Evolutionary conservation across 2,113 vertebrate species (phyloP).

Genomic region (Eulemur macaco): DNA sequence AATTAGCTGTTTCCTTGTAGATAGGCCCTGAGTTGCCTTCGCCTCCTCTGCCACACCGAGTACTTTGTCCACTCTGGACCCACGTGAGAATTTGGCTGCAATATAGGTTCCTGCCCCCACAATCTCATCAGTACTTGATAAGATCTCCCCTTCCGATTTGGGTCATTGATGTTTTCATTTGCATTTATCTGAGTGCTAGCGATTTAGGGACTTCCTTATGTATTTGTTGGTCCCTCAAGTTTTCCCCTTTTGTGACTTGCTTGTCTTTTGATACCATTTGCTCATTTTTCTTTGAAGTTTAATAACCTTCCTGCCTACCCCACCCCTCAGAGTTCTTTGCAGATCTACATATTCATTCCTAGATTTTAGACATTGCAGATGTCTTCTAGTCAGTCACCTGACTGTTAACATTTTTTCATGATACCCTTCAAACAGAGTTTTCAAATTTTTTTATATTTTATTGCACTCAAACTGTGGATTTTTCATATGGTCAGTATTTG

Average conservation of each 20-base stretch:
- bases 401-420: background rate
- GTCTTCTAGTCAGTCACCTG: background rate
- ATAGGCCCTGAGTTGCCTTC: background rate
- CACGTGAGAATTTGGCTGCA: background rate
- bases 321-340: background rate
- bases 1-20: background rate
- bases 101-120: background rate
- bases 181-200: background rate
- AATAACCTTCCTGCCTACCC: background rate
- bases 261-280: background rate
- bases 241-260: background rate
- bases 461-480: background rate
- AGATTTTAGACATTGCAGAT: background rate
- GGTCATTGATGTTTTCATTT: background rate
- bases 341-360: background rate
- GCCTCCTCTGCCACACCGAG: background rate
- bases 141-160: background rate
- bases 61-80: background rate
- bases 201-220: background rate
- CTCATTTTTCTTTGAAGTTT: background rate
- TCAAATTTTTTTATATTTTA: background rate
- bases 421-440: background rate
- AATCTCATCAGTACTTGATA: background rate
- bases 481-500: background rate
- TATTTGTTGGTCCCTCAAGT: background rate